Evolutionary conservation across 2,797 vertebrate genomes (phyloP).

Genomic region (Champsocephalus esox): DNA sequence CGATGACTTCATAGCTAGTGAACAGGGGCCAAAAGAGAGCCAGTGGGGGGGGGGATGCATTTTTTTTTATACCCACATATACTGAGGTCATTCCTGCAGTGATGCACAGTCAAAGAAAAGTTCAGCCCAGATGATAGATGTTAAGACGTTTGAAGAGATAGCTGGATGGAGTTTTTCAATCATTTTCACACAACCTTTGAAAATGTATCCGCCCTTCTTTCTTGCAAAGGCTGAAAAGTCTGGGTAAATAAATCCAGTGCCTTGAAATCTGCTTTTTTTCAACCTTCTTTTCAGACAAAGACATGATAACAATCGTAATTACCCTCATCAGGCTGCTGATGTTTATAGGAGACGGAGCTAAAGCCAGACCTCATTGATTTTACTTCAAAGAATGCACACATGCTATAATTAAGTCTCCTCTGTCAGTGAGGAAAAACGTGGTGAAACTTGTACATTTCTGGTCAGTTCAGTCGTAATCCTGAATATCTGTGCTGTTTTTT

Average conservation of each 20-base stretch:
- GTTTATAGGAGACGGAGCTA: constrained; percentile 10
- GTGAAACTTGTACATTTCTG: background rate
- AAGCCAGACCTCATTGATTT: constrained; percentile 51
- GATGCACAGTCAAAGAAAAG: constrained; percentile 10
- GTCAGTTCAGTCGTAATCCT: background rate
- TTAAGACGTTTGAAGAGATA: constrained; percentile 1
- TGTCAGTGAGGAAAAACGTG: background rate
- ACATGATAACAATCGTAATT: constrained; percentile 40
- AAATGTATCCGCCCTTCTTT: constrained; percentile 4
- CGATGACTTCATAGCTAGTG: constrained; percentile 64
- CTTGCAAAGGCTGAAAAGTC: constrained; percentile 18
- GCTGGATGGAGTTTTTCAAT: constrained; percentile 19
- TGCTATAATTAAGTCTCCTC: constrained; percentile 38
- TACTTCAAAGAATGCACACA: constrained; percentile 39
- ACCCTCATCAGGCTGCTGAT: constrained; percentile 27
- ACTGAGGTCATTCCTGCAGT: constrained; percentile 31
- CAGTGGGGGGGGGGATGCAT: background rate
- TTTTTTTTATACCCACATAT: background rate
- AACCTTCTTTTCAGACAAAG: constrained; percentile 21
- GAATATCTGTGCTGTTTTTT: background rate
- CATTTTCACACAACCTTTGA: constrained; percentile 16
- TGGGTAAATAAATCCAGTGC: constrained; percentile 10
- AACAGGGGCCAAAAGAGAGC: constrained; percentile 29
- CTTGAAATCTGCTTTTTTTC: constrained; percentile 43
- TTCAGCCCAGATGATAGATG: constrained; percentile 26